Evolutionary conservation across 2,797 vertebrate genomes (phyloP).

Genomic region (Microchirus variegatus): DNA sequence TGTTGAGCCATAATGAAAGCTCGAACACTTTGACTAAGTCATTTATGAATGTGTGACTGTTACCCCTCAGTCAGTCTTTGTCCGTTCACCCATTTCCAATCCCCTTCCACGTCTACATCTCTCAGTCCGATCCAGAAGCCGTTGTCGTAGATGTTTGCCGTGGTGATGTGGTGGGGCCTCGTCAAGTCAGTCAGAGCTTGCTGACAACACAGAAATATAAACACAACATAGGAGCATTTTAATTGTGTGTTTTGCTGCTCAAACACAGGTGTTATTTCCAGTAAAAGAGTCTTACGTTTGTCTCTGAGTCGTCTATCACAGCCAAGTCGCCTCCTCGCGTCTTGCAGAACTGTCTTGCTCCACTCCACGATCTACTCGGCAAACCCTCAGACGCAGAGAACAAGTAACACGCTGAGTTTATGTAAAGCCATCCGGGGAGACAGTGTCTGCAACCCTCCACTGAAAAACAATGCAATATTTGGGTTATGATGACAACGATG

Average conservation of each 20-base stretch:
- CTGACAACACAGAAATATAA: conserved; percentile 39
- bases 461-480: conserved; percentile 38
- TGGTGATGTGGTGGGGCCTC: conserved; percentile 9
- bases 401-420: conserved; percentile 64
- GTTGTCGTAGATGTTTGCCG: accelerated
- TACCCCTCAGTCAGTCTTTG: conserved; percentile 65
- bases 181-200: conserved; percentile 40
- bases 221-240: too few species aligned
- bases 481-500: neutral
- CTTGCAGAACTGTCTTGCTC: conserved; percentile 61
- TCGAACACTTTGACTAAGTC: neutral
- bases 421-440: conserved; percentile 65
- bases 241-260: too few species aligned
- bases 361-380: conserved; percentile 41
- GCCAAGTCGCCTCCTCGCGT: conserved; percentile 58
- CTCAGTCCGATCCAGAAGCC: conserved; percentile 75
- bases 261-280: too few species aligned
- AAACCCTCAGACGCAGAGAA: conserved; percentile 33
- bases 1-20: neutral
- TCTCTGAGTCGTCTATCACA: conserved; percentile 55
- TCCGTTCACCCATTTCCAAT: conserved; percentile 77
- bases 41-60: conserved; percentile 2
- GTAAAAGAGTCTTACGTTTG: conserved; percentile 67
- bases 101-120: conserved; percentile 67
- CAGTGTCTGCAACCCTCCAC: conserved; percentile 74